Base-by-base conservation (phyloP, 2,888 invertebrate species). In the Flexamia atlantica region DNA sequence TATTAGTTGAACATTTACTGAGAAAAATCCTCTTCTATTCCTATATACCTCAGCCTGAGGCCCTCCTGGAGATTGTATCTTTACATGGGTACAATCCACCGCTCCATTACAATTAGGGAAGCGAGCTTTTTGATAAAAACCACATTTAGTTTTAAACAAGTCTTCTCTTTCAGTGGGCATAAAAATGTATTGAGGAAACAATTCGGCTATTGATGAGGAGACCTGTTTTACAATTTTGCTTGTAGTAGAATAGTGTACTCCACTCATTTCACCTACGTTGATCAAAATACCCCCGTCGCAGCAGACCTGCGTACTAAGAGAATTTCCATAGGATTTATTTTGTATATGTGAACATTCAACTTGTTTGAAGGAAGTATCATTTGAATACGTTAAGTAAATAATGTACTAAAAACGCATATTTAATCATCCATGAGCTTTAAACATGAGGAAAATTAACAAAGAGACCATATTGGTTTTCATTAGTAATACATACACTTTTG, bases 81-180 rank as follows among this genome's bases (percentile, higher is more conserved):
- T 88, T 7, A 89, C 80, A 82, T 89, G 88, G 0, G 88, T 88
- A 74, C 89, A 88, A 83, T 88, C 88, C 42, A 89, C 81, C n/a
- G 76, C 83, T 64, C 81, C 81, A 9, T 57, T 20, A 23, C 53
- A 53, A 23, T 81, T 57, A 32, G 81, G 81, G 57, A 81, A 81
- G 10, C 25, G 25, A 14, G 57, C 81, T 32, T 57, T 57, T 7
- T 32, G 7, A n/a, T 36, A 84, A 81, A 83, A 83, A n/a, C 68
- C 36, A 70, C 28, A 40, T 82, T 81, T 64, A 0, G 53, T 9
- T 40, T 74, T 23, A 3, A 40, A 36, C 32, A 74, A 40, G 1
- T 84, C 82, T n/a, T 74, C 20, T 17, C 17, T 50, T 46, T 25
- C 30, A 17, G 17, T 23, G 5, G 82, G 84, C 46, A 84, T 72